phyloP scores from a whole-genome alignment of 2,888 invertebrate genomes.

The Drosophila subquinaria region DNA sequence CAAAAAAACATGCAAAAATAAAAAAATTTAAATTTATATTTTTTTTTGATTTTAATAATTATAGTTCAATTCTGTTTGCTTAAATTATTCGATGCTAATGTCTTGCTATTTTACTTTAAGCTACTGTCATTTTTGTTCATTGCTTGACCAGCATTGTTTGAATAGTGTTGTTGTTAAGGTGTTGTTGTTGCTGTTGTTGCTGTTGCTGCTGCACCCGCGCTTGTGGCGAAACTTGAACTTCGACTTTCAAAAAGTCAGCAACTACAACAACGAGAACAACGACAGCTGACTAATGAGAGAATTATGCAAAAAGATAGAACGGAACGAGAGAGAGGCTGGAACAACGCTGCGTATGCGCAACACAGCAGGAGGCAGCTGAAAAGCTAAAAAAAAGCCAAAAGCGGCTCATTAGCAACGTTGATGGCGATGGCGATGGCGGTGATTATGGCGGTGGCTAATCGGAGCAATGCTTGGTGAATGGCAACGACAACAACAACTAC shows the following conservation, averaged over 20 bases:
- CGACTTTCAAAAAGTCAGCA: conserved; percentile 70
- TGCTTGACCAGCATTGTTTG: conserved; percentile 5
- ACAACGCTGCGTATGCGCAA: conserved; percentile 62
- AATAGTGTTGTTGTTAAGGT: conserved; percentile 13
- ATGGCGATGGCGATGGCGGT: conserved; percentile 24
- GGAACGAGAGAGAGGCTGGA: conserved; percentile 43
- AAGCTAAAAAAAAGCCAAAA: conserved; percentile 27
- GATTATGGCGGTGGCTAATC: conserved; percentile 43
- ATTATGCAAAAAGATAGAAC: conserved; percentile 76
- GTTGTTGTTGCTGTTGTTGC: conserved; percentile 12
- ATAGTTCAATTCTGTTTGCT: too few relatives aligned
- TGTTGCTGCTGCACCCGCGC: conserved; percentile 60
- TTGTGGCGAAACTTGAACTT: conserved; percentile 71
- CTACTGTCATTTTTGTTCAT: conserved; percentile 33
- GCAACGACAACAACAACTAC: conserved; percentile 22
- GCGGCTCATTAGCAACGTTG: conserved; percentile 51
- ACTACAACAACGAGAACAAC: conserved; percentile 12
- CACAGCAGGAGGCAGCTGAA: conserved; percentile 34
- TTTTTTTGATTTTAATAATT: too few relatives aligned
- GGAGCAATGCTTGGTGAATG: conserved; percentile 45
- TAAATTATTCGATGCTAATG: too few relatives aligned
- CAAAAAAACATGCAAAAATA: too few relatives aligned
- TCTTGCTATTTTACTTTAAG: background rate
- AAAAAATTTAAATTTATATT: too few relatives aligned
- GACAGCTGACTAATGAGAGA: conserved; percentile 73